Percentiles rank a stretch among this genome's conserved stretches.
phyloP scores from a whole-genome alignment of 1,140 invertebrate species.

The Elymnias hypermnestra region DNA sequence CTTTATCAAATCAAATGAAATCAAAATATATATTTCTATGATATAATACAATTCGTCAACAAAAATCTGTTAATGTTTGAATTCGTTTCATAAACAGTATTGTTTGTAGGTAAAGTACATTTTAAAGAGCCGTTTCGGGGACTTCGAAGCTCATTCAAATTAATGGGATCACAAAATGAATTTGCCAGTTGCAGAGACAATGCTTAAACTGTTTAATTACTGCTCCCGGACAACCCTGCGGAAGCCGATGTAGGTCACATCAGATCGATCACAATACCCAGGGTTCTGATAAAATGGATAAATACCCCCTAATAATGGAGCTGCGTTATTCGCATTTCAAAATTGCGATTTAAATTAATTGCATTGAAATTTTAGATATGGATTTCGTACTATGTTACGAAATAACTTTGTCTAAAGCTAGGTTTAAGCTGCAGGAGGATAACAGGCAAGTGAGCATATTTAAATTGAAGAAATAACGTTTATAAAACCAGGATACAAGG shows the following conservation, averaged over 20 bases:
- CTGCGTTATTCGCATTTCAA: not conserved
- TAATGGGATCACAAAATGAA: not conserved
- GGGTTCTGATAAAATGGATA: constrained; percentile 17
- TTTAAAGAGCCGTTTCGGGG: not conserved
- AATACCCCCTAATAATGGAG: constrained; percentile 9
- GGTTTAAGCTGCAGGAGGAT: too few relatives aligned
- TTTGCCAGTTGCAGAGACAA: not conserved
- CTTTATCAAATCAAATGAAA: too few relatives aligned
- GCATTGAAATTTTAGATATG: not conserved
- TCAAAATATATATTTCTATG: too few relatives aligned
- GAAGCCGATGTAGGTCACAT: constrained; percentile 14
- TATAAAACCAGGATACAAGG: too few relatives aligned
- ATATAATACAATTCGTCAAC: too few relatives aligned
- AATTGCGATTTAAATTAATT: not conserved
- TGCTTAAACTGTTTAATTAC: not conserved
- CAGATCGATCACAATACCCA: constrained; percentile 20
- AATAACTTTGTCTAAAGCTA: too few relatives aligned
- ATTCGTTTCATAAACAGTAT: too few relatives aligned
- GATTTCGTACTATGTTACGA: too few relatives aligned
- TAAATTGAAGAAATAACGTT: too few relatives aligned
- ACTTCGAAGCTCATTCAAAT: not conserved
- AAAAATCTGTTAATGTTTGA: too few relatives aligned
- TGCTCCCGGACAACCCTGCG: constrained; percentile 8
- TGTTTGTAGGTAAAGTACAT: too few relatives aligned
- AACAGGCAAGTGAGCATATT: too few relatives aligned